Evolutionary conservation across 2,113 vertebrate genomes (phyloP).

Genomic region (human (Homo sapiens)): GRCh38 chr12:81269501-81270000

Average conservation of each 20-base stretch:
- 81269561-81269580: background rate
- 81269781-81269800: background rate
- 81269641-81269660: background rate
- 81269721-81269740: background rate
- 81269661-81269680: background rate
- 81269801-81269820: background rate
- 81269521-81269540: background rate
- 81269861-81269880: background rate
- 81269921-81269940: no score
- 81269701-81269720: background rate
- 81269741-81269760: background rate
- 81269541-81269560: background rate
- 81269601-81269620: background rate
- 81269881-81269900: background rate
- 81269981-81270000: no score
- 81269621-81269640: background rate
- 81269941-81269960: no score
- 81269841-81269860: background rate
- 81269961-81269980: no score
- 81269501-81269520: background rate
- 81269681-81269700: background rate
- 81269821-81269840: background rate
- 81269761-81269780: background rate
- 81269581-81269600: background rate
- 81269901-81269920: no score